Base-by-base conservation (phyloP, 2,113 vertebrate genomes). In the Bubo scandiacus region DNA sequence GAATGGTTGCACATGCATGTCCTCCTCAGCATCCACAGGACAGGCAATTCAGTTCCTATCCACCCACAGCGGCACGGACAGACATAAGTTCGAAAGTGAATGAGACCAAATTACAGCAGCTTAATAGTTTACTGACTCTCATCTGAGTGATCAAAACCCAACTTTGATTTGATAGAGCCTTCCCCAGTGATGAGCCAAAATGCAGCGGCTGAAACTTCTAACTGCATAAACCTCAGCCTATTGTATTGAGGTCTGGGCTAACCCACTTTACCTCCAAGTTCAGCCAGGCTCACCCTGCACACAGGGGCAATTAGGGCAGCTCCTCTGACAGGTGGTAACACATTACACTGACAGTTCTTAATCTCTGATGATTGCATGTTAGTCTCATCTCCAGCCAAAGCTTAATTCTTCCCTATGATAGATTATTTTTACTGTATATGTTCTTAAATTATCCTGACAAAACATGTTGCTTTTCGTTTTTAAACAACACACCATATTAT, bases 1-100 rank as follows among this genome's bases (percentile, higher is more conserved):
- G 0, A 67, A n/a, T 15, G 1, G 3, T 15, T 54, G 22, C 34
- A 30, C 9, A 11, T 0, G 0, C 3, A 1, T 10, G 25, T 32
- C 10, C 10, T 45, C n/a, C 40, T 78, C 34, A 73, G 20, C 81
- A 58, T 4, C 40, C 1, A 1, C 34, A 16, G 34, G 59, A 52
- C 9, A 5, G 15, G 5, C 1, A 0, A 62, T 9, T 72, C 0
- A 0, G 21, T 51, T 66, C 47, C 30, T 52, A 8, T 15, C n/a
- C 42, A 26, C 26, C 27, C 29, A 62, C 22, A 61, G 49, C 1
- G 3, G 20, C 47, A 80, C 8, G 1, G 3, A 34, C 26, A 87
- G 57, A 12, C 8, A 19, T 14, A 81, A 79, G 12, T 12, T 75
- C 6, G 55, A 29, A 71, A 27, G 38, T 21, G 17, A 92, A n/a